A percentile compares a stretch with the other conserved stretches of the same genome.
These are phyloP conservation scores for Sparidentex hasta DNA, from an alignment of 2,797 vertebrate genomes.

Conservation along the genomic window DNA sequence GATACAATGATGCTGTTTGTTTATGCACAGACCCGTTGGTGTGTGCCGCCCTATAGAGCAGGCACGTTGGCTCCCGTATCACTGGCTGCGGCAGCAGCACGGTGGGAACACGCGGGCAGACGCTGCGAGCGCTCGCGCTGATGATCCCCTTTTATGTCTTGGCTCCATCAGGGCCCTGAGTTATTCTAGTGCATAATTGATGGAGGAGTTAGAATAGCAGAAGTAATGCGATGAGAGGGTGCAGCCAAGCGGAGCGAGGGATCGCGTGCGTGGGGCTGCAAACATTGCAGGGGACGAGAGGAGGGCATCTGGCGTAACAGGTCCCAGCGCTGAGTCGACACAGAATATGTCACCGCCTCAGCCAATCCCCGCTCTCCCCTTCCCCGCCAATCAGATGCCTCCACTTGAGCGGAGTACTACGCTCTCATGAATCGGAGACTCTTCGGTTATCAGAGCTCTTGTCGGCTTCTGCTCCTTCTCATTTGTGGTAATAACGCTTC, in stretches of 20 bases:
- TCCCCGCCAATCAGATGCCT: slow-evolving; percentile 67
- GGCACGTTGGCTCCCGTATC: slow-evolving; percentile 79
- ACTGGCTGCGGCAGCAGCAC: slow-evolving; percentile 64
- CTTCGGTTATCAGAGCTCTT: slow-evolving; percentile 3
- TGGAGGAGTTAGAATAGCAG: slow-evolving; percentile 99
- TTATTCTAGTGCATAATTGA: slow-evolving; percentile 99
- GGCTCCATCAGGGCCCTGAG: slow-evolving; percentile 90
- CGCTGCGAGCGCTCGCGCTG: slow-evolving; percentile 88
- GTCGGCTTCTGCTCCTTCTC: slow-evolving; percentile 9
- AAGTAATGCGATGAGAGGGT: slow-evolving; percentile 95
- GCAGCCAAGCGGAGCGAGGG: slow-evolving; percentile 84
- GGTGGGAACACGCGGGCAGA: slow-evolving; percentile 86
- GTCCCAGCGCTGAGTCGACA: slow-evolving; percentile 73
- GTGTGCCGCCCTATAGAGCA: slow-evolving; percentile 23
- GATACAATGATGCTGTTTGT: not conserved
- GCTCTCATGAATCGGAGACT: slow-evolving; percentile 53
- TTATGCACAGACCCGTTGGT: slow-evolving; percentile 12
- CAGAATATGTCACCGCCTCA: slow-evolving; percentile 69
- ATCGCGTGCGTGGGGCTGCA: slow-evolving; percentile 85
- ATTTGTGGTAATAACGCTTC: slow-evolving; percentile 15
- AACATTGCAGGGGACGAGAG: slow-evolving; percentile 87
- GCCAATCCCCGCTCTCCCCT: slow-evolving; percentile 71
- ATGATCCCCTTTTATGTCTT: slow-evolving; percentile 94
- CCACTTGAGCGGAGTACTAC: slow-evolving; percentile 73
- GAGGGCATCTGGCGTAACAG: slow-evolving; percentile 83